Percentiles rank a stretch among this genome's conserved stretches.
phyloP scores from a whole-genome alignment of 1,140 invertebrate species.

The Drosophila murphyi region DNA sequence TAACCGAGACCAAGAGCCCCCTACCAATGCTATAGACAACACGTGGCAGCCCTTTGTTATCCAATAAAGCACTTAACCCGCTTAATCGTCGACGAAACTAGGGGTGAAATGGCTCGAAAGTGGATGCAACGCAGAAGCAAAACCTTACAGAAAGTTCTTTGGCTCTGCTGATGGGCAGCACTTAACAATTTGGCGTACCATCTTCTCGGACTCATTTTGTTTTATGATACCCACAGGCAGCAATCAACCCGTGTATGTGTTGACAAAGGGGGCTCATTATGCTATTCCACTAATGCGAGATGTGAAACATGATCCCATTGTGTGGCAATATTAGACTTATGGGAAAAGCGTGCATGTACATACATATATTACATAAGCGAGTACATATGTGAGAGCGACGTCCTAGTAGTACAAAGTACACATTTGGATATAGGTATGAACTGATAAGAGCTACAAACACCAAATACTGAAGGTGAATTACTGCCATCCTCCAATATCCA shows the following conservation, averaged over 20 bases:
- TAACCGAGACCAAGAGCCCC: background rate
- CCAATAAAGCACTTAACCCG: constrained; percentile 69
- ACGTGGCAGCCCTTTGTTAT: constrained; percentile 11
- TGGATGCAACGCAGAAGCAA: background rate
- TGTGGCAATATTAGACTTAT: constrained; percentile 8
- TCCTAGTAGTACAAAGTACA: too few species aligned
- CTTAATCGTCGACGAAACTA: constrained; percentile 52
- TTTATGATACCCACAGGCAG: constrained; percentile 61
- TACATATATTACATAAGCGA: background rate
- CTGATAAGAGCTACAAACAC: too few species aligned
- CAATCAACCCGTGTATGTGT: constrained; percentile 19
- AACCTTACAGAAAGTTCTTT: constrained; percentile 3
- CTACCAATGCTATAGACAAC: background rate
- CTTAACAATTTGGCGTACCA: constrained; percentile 66
- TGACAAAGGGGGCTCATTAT: constrained; percentile 3
- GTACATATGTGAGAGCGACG: too few species aligned
- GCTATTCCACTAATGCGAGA: constrained; percentile 18
- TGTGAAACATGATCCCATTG: constrained; percentile 13
- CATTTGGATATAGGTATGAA: too few species aligned
- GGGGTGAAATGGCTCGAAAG: constrained; percentile 27
- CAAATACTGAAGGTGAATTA: too few species aligned
- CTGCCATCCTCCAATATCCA: too few species aligned
- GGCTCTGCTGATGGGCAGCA: constrained; percentile 19
- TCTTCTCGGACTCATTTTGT: constrained; percentile 26
- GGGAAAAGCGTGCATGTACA: background rate